phyloP scores from a whole-genome alignment of 2,888 invertebrate genomes.

The Buathra laborator region DNA sequence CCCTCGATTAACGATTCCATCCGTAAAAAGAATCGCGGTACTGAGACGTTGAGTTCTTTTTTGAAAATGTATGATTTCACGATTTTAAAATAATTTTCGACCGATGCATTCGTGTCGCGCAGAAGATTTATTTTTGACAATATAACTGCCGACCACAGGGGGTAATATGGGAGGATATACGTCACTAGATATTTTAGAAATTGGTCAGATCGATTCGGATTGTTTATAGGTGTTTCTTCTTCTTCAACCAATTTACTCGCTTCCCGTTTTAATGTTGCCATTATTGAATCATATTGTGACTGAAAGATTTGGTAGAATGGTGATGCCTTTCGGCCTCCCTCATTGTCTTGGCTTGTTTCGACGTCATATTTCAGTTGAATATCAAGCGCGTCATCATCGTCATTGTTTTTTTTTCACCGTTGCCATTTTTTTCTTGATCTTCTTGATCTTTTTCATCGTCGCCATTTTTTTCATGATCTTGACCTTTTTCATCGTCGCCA shows the following conservation, averaged over 20 bases:
- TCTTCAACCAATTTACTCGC: not conserved
- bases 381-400: not conserved
- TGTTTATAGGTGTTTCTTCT: not conserved
- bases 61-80: conserved; percentile 26
- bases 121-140: not conserved
- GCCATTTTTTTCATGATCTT: not conserved
- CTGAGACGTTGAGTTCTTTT: conserved; percentile 12
- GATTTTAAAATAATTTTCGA: conserved; percentile 57
- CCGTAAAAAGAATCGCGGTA: conserved; percentile 16
- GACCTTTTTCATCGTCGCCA: not conserved
- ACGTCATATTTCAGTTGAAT: not conserved
- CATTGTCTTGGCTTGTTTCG: not conserved
- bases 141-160: conserved; percentile 48
- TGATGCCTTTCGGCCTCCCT: not conserved
- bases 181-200: conserved; percentile 32
- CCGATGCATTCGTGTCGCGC: conserved; percentile 45
- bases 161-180: conserved; percentile 43
- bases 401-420: not conserved
- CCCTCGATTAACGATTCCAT: conserved; percentile 29
- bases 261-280: not conserved
- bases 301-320: conserved; percentile 3
- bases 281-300: not conserved
- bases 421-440: not conserved
- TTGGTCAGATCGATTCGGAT: conserved; percentile 3
- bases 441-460: not conserved